Evolutionary conservation across 2,888 invertebrate species (phyloP).

Genomic region (Drosophila basisetae): DNA sequence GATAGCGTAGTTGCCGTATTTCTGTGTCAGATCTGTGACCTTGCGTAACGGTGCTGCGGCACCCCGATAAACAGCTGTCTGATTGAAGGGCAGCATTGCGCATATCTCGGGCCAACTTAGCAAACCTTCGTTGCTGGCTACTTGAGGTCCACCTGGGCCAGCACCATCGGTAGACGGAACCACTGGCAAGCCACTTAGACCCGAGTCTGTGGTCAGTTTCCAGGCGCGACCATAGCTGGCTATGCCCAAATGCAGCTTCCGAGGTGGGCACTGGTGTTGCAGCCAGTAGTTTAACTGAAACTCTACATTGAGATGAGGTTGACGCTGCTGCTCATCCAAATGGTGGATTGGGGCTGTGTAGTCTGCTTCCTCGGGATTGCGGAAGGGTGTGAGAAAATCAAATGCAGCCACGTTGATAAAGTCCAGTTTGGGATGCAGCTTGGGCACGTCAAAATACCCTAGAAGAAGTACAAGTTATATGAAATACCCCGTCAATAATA

Average conservation of each 20-base stretch:
- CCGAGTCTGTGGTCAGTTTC: slow-evolving; percentile 90
- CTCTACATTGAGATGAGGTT: slow-evolving; percentile 89
- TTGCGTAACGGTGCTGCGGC: slow-evolving; percentile 89
- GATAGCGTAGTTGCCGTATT: slow-evolving; percentile 92
- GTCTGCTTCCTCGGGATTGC: slow-evolving; percentile 92
- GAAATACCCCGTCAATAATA: neutral
- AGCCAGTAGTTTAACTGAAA: slow-evolving; percentile 89
- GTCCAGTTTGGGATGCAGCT: slow-evolving; percentile 90
- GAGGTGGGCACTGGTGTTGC: slow-evolving; percentile 87
- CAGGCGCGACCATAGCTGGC: slow-evolving; percentile 91
- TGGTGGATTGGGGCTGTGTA: slow-evolving; percentile 90
- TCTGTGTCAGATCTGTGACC: slow-evolving; percentile 91
- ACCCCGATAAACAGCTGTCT: slow-evolving; percentile 87
- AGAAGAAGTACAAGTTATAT: slow-evolving; percentile 53
- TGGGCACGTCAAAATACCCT: slow-evolving; percentile 92
- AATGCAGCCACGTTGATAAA: slow-evolving; percentile 92
- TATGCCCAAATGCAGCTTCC: slow-evolving; percentile 90
- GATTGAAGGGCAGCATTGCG: slow-evolving; percentile 89
- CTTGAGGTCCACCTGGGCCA: slow-evolving; percentile 90
- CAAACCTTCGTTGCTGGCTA: slow-evolving; percentile 88
- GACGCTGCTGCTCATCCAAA: slow-evolving; percentile 89
- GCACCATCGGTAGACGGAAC: slow-evolving; percentile 88
- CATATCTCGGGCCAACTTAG: slow-evolving; percentile 93
- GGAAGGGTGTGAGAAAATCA: slow-evolving; percentile 91
- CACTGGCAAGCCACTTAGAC: slow-evolving; percentile 91